Evolutionary conservation across 2,888 invertebrate species (phyloP), one percentile per base, ranked within the genome.

Genomic region (Epirrita christyi): DNA sequence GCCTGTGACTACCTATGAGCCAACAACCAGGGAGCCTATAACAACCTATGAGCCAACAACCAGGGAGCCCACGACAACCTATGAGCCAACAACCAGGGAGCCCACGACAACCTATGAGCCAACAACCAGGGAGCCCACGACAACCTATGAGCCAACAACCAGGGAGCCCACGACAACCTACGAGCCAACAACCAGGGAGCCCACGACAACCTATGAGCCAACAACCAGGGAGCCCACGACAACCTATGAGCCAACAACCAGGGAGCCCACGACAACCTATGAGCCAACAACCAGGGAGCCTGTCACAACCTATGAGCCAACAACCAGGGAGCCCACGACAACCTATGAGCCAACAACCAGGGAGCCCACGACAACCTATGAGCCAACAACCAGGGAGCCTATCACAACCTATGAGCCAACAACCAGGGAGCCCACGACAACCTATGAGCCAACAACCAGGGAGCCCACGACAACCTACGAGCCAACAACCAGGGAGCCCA

Each of bases 251-350:
- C 11, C 55, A 0, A 34, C 60, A 14, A 62, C 55, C 1, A 51
- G 42, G 7, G 15, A 45, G 6, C 34, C 50, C n/a, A 46, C 46
- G 0, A 59, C 59, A 38, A 38, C 21, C 4, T 21, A 13, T 10
- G 43, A 46, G 1, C 11, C 36, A 0, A 42, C 54, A 8, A 63
- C 57, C 0, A 43, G 14, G 6, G 38, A 29, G 2, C 0, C 0
- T 7, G 28, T 29, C 6, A 29, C 28, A 29, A 29, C 2, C 0
- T 6, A 29, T 29, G 28, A 7, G 1, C 46, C 47, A 1, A 53
- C 54, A 28, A 61, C 56, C n/a, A 27, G 8, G 7, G 43, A 11
- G 8, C 46, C 53, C 0, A 55, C 50, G 0, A 34, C 43, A 32
- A 36, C n/a, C n/a, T n/a, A n/a, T 5, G 15, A 40, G 9, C 42